Conservation (phyloP, 2,113 vertebrate genomes). For the Columba janthina region DNA sequence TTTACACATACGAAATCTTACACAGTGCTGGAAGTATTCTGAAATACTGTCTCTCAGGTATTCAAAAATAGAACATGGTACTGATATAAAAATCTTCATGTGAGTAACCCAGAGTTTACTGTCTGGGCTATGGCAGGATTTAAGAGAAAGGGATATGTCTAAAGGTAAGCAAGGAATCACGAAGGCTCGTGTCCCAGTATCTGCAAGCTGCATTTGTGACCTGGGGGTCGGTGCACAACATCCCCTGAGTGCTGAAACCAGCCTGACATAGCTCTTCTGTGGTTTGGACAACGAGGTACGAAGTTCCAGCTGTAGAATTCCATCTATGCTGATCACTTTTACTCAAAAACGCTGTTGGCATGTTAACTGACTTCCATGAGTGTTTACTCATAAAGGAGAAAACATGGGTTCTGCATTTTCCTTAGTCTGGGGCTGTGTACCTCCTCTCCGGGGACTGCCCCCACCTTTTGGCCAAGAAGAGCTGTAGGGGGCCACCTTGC, state of each 20-base stretch:
- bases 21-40: background rate
- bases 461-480: background rate
- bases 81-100: background rate
- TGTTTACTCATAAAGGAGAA: background rate
- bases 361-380: background rate
- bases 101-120: background rate
- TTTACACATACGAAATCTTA: background rate
- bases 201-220: background rate
- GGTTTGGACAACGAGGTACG: background rate
- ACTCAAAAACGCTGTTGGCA: background rate
- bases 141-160: background rate
- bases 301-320: background rate
- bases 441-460: background rate
- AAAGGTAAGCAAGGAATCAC: background rate
- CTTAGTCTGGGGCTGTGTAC: background rate
- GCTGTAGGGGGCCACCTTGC: background rate
- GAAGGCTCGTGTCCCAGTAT: background rate
- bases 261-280: rapidly evolving
- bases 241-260: background rate
- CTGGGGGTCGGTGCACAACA: background rate
- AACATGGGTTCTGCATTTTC: background rate
- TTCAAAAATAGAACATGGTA: background rate
- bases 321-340: background rate
- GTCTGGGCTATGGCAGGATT: background rate
- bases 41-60: background rate